Conservation (phyloP, 1,140 invertebrate species). For the Macrosteles quadrilineatus region DNA sequence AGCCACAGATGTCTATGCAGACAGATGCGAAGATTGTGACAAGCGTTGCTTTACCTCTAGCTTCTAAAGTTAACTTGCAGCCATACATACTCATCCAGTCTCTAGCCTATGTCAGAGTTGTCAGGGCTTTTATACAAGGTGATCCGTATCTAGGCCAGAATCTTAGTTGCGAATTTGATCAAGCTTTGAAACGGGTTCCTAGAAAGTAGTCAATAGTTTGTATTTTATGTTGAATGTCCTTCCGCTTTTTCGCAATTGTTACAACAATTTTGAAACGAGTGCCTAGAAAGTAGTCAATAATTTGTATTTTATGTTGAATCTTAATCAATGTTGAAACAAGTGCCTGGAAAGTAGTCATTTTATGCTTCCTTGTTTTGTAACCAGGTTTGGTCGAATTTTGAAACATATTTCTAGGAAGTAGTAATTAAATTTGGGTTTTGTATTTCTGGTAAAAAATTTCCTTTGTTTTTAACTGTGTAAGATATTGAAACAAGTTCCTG, state of each 20-base stretch:
- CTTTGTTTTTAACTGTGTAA: too few species aligned
- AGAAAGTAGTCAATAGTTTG: background rate
- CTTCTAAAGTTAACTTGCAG: slow-evolving; percentile 4
- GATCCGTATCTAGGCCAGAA: background rate
- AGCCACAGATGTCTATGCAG: background rate
- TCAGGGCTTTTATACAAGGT: background rate
- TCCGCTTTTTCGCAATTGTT: too few species aligned
- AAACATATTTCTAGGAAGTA: too few species aligned
- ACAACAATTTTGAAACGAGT: too few species aligned
- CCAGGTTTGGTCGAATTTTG: too few species aligned
- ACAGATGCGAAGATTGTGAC: background rate
- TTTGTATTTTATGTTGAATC: background rate
- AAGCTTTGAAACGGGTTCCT: background rate
- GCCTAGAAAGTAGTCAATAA: background rate
- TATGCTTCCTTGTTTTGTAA: too few species aligned
- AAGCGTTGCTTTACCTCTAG: background rate
- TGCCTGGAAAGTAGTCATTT: too few species aligned
- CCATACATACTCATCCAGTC: background rate
- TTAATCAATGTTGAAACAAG: slow-evolving; percentile 8
- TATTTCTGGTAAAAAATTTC: too few species aligned
- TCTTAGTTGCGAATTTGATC: background rate
- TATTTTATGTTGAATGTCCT: too few species aligned
- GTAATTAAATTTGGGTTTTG: too few species aligned
- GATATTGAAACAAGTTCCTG: too few species aligned
- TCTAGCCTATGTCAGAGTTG: background rate